Base-by-base conservation (phyloP, 2,113 vertebrate species). In the Puffinus mauretanicus region DNA sequence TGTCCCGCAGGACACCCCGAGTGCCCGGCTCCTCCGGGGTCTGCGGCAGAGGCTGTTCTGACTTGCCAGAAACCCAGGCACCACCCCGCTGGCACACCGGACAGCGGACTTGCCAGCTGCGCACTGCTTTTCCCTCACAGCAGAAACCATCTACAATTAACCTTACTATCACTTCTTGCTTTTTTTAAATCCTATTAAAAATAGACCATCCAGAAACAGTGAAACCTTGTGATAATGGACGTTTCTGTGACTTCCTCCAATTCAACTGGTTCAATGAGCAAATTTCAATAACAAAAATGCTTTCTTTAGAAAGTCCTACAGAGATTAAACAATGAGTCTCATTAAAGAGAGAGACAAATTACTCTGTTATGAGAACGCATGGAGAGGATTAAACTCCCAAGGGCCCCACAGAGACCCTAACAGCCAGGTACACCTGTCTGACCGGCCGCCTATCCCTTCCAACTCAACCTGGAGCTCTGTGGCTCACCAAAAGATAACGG, bases 211-310 rank as follows among this genome's bases (percentile, higher is more conserved):
- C 73, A 85, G 78, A 80, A 88, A 29, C 49, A 78, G n/a, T 9
- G 71, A 77, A 64, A 51, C 79, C 93, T 69, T 40, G 81, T 76
- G 81, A 85, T 26, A 42, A 15, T 21, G 42, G n/a, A 30, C 3
- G 6, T 84, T 95, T 84, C 84, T 70, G 69, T 27, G 54, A 93
- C 81, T 87, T 96, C 93, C 91, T 92, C 38, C 88, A 81, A 94
- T 94, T 92, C 88, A 88, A 62, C 42, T 42, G 64, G 26, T 83
- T 83, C 88, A 52, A 6, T n/a, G 55, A 67, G 46, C 52, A 81
- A 66, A 77, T 69, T 82, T 75, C 91, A 82, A 10, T 22, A 80
- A 84, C 51, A 91, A 77, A 93, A 90, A 82, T 55, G n/a, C 32
- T 78, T 85, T 89, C 52, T 61, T 85, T 65, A 85, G 46, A 46